phyloP scores from a whole-genome alignment of 2,888 invertebrate species.

The Cryptocephalus primarius region DNA sequence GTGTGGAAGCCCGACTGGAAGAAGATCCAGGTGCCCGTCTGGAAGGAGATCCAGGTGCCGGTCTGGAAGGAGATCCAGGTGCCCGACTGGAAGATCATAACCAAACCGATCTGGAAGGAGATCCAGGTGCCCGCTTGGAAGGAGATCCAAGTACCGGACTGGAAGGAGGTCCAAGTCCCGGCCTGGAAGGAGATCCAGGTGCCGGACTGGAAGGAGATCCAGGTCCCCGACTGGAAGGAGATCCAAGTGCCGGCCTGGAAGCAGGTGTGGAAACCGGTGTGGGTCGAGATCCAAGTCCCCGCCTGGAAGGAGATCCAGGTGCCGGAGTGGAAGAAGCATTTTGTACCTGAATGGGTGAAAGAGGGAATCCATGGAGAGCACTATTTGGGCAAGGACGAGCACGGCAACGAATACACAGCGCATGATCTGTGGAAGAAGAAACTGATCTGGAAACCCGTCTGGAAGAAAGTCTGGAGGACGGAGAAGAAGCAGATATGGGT shows the following conservation, averaged over 20 bases:
- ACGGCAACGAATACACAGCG: slow-evolving; percentile 72
- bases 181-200: slow-evolving; percentile 62
- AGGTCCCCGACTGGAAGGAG: slow-evolving; percentile 54
- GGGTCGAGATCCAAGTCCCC: slow-evolving; percentile 61
- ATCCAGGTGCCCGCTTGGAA: slow-evolving; percentile 70
- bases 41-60: slow-evolving; percentile 64
- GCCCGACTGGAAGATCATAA: slow-evolving; percentile 63
- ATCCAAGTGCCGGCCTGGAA: slow-evolving; percentile 55
- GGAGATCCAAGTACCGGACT: slow-evolving; percentile 59
- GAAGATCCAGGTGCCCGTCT: slow-evolving; percentile 47
- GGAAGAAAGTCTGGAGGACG: slow-evolving; percentile 69
- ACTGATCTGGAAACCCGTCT: slow-evolving; percentile 66
- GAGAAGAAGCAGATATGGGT: slow-evolving; percentile 64
- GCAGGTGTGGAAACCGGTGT: slow-evolving; percentile 47
- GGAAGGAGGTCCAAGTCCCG: slow-evolving; percentile 59
- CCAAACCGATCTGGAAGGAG: slow-evolving; percentile 68
- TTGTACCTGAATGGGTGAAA: slow-evolving; percentile 66
- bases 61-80: slow-evolving; percentile 72
- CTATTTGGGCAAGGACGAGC: slow-evolving; percentile 67
- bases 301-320: slow-evolving; percentile 44
- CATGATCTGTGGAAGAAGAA: slow-evolving; percentile 78
- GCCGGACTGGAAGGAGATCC: slow-evolving; percentile 57
- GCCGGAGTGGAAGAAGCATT: slow-evolving; percentile 56
- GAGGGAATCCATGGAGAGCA: slow-evolving; percentile 71
- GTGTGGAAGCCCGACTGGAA: slow-evolving; percentile 66